Evolutionary conservation across 2,113 vertebrate genomes (phyloP), one percentile per base, ranked within the genome.

Genomic region (Tauraco erythrolophus): DNA sequence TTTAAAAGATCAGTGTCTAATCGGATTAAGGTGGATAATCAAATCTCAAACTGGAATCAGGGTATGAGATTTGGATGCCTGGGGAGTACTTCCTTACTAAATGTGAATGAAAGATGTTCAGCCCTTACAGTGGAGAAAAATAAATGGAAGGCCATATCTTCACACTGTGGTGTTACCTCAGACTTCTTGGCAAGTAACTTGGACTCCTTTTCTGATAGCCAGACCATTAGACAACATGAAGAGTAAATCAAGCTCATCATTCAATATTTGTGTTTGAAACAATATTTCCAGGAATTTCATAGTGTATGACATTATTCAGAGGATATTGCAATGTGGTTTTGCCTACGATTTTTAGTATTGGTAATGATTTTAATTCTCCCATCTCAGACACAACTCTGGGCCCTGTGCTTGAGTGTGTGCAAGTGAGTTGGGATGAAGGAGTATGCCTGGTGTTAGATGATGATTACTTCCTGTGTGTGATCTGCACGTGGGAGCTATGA

Each of bases 21-120:
- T 98, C 93, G 97, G 96, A 98, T 98, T 98, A 98, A 96, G 96
- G 71, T 96, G 54, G 94, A 95, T 98, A 98, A 98, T 98, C 98
- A 97, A 97, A 98, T 98, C 96, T 97, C 92, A 95, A 89, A 97
- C 91, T 96, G 92, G 94, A 97, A 95, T 95, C 96, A 87, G 87
- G 66, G 86, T 92, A 82, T 74, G 65, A 89, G 76, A 61, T 89
- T 96, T 92, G 35, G 86, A 89, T 95, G 97, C 93, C 92, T 92
- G 88, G 94, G 66, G 85, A 93, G 79, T 92, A 70, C 68, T 92
- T 96, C 79, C 88, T 77, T 81, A 84, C 92, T 97, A 91, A 97
- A 97, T 96, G 98, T 89, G 96, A 97, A 98, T 96, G 94, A 95
- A 94, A 96, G 84, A 70, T 75, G 27, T 84, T 92, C 93, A 61